These are phyloP conservation scores for Microctonus hyperodae DNA, from an alignment of 2,888 invertebrate genomes.

Conservation along the genomic window DNA sequence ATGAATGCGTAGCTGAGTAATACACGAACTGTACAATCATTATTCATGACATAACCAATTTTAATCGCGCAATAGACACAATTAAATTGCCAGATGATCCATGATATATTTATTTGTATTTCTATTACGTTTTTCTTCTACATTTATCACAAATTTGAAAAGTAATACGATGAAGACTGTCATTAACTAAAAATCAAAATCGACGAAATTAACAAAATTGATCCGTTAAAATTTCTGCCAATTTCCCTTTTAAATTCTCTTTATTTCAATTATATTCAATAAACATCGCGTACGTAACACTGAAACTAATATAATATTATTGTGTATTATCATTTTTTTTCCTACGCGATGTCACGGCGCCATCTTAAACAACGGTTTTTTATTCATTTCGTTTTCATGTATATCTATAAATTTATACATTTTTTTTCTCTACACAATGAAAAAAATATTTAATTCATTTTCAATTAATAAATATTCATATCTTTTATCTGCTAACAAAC, in stretches of 20 bases:
- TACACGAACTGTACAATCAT: background rate
- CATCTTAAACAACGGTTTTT: slow-evolving; percentile 14
- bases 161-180: too few relatives aligned
- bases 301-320: too few relatives aligned
- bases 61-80: background rate
- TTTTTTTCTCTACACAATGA: background rate
- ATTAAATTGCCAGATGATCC: background rate
- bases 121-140: background rate
- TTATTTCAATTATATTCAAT: background rate
- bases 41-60: slow-evolving; percentile 1
- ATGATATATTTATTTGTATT: background rate
- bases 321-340: background rate
- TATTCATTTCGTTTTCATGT: too few relatives aligned
- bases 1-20: background rate
- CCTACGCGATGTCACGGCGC: slow-evolving; percentile 9
- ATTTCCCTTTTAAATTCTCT: too few relatives aligned
- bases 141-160: too few relatives aligned
- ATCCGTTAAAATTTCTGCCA: too few relatives aligned
- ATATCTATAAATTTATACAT: background rate
- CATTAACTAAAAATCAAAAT: too few relatives aligned
- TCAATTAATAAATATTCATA: too few relatives aligned
- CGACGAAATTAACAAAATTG: too few relatives aligned
- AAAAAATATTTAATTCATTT: background rate
- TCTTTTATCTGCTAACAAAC: background rate
- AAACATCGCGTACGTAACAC: background rate